A percentile compares a stretch with the other conserved stretches of the same genome.
Evolutionary conservation across 2,113 vertebrate genomes (phyloP).

Genomic region (Butorides virescens): DNA sequence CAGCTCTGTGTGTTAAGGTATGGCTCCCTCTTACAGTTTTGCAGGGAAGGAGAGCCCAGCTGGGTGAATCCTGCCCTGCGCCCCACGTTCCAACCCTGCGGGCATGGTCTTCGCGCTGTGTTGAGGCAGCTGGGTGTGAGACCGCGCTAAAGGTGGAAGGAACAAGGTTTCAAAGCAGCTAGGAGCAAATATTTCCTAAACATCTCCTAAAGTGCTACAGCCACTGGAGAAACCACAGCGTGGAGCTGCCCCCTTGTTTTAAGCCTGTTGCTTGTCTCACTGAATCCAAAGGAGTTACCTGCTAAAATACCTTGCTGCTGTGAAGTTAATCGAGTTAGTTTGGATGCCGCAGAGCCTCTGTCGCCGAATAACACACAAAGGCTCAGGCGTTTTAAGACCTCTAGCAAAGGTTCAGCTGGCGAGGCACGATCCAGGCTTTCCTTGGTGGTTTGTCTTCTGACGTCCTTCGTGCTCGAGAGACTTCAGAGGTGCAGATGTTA

Average conservation of each 20-base stretch:
- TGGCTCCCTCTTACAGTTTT: not conserved
- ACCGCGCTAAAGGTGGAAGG: accelerated
- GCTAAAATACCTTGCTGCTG: not conserved
- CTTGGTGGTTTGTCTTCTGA: not conserved
- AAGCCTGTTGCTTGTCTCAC: not conserved
- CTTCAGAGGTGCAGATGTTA: not conserved
- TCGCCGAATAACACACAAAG: not conserved
- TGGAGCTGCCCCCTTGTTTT: not conserved
- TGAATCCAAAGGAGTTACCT: not conserved
- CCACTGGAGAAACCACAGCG: not conserved
- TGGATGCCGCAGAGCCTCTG: not conserved
- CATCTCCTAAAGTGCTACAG: not conserved
- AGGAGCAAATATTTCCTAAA: not conserved
- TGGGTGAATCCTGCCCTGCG: not conserved
- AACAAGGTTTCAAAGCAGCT: not conserved
- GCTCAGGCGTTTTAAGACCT: not conserved
- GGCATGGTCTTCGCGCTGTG: not conserved
- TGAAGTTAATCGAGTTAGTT: not conserved
- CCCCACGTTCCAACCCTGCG: accelerated
- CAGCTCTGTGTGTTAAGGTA: accelerated
- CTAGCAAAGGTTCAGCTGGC: not conserved
- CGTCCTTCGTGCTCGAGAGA: not conserved
- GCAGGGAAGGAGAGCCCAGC: not conserved
- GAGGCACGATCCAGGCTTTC: not conserved
- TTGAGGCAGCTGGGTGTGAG: accelerated